phyloP scores from a whole-genome alignment of 2,113 vertebrate species.

The Merops nubicus region DNA sequence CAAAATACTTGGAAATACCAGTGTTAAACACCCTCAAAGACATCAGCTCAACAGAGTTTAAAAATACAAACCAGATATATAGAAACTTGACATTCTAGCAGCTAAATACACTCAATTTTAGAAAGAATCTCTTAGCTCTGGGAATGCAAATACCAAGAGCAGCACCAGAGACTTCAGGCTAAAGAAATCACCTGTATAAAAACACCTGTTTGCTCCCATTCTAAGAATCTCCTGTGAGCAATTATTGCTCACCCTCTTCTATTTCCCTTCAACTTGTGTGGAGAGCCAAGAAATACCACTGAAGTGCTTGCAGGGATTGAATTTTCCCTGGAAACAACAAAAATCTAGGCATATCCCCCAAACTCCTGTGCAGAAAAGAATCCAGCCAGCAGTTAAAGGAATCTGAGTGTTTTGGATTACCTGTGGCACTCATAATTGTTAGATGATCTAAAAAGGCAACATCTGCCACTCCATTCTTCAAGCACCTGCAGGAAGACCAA shows the following conservation, averaged over 20 bases:
- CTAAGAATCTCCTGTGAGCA: background rate
- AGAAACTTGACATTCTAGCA: background rate
- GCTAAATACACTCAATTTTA: background rate
- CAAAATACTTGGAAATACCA: background rate
- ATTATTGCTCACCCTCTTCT: background rate
- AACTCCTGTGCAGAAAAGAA: background rate
- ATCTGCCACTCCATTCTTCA: slow-evolving; percentile 81
- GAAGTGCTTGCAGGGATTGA: background rate
- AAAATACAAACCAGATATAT: background rate
- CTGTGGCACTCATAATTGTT: slow-evolving; percentile 77
- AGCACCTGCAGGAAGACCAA: slow-evolving; percentile 77
- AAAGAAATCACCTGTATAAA: background rate
- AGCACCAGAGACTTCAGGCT: background rate
- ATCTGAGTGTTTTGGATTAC: slow-evolving; percentile 59
- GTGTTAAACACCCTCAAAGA: background rate
- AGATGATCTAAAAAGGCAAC: slow-evolving; percentile 90
- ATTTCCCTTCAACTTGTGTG: background rate
- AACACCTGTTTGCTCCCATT: background rate
- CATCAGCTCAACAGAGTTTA: background rate
- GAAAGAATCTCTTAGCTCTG: background rate
- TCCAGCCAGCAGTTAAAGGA: background rate
- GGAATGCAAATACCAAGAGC: background rate
- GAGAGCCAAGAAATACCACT: background rate
- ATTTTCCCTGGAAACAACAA: background rate
- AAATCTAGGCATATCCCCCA: background rate